These are phyloP conservation scores for Temnothorax curvispinosus DNA, from an alignment of 1,140 invertebrate genomes.

Conservation along the genomic window DNA sequence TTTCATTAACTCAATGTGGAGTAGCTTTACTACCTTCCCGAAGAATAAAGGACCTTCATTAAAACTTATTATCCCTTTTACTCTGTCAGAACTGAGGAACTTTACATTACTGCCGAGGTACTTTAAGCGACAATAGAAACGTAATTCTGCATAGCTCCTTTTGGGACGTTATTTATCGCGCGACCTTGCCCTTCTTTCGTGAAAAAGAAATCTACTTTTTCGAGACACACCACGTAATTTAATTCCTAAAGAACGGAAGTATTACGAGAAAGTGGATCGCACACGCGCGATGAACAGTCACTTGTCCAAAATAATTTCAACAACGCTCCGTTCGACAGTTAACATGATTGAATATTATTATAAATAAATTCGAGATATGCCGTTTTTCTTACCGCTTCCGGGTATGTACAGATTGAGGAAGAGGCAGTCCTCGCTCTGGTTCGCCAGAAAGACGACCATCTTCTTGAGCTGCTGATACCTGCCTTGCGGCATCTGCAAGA, in stretches of 20 bases:
- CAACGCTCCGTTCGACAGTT: background rate
- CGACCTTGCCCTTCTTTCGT: background rate
- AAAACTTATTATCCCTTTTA: slow-evolving; percentile 61
- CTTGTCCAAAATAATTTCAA: background rate
- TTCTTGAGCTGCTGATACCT: slow-evolving; percentile 89
- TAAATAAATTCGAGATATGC: background rate
- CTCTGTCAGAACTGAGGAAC: slow-evolving; percentile 42
- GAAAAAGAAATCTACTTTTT: background rate
- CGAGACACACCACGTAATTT: background rate
- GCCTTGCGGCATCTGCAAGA: slow-evolving; percentile 89
- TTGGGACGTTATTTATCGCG: slow-evolving; percentile 34
- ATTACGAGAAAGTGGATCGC: background rate
- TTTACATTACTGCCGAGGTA: slow-evolving; percentile 33
- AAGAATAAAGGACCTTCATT: slow-evolving; percentile 60
- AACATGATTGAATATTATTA: background rate
- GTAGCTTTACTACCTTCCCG: slow-evolving; percentile 39
- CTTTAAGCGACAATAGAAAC: slow-evolving; percentile 55
- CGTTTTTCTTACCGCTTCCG: slow-evolving; percentile 89
- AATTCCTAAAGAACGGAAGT: background rate
- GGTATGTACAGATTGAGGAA: slow-evolving; percentile 96
- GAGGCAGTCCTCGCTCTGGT: slow-evolving; percentile 96
- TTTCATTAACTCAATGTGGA: slow-evolving; percentile 51
- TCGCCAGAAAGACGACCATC: slow-evolving; percentile 89
- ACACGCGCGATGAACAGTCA: no score
- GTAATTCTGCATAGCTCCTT: slow-evolving; percentile 25